phyloP scores from a whole-genome alignment of 2,113 vertebrate species.

The Xiphias gladius region DNA sequence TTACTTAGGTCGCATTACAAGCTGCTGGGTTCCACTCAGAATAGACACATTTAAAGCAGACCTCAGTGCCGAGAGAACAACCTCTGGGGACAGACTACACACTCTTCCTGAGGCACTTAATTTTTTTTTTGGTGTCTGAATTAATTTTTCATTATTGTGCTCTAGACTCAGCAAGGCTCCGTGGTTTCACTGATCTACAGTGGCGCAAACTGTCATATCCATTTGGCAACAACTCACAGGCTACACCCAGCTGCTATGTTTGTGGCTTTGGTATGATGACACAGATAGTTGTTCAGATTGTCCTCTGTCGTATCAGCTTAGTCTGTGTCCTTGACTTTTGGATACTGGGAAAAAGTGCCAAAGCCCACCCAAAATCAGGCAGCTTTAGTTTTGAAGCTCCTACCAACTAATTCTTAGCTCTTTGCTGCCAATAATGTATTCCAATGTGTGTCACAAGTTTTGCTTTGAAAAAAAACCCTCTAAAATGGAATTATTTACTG shows the following conservation, averaged over 20 bases:
- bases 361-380: slow-evolving; percentile 56
- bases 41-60: slow-evolving; percentile 86
- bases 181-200: slow-evolving; percentile 86
- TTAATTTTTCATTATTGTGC: slow-evolving; percentile 92
- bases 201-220: slow-evolving; percentile 75
- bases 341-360: slow-evolving; percentile 60
- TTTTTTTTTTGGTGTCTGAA: slow-evolving; percentile 84
- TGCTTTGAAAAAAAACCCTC: background rate
- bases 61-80: slow-evolving; percentile 86
- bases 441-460: background rate
- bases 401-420: slow-evolving; percentile 60
- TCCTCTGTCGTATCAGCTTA: slow-evolving; percentile 69
- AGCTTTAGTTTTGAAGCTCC: slow-evolving; percentile 56
- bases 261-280: slow-evolving; percentile 61
- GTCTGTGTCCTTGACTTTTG: slow-evolving; percentile 74
- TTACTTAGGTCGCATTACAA: slow-evolving; percentile 89
- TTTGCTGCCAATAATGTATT: slow-evolving; percentile 31
- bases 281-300: slow-evolving; percentile 71
- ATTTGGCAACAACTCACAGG: slow-evolving; percentile 81
- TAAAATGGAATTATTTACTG: background rate
- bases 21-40: slow-evolving; percentile 85
- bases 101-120: slow-evolving; percentile 89
- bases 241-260: slow-evolving; percentile 83
- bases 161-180: slow-evolving; percentile 82
- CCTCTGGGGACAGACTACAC: slow-evolving; percentile 86